Evolutionary conservation across 1,140 invertebrate species (phyloP), one percentile per base, ranked within the genome.

Genomic region (Agrypnia vestita): DNA sequence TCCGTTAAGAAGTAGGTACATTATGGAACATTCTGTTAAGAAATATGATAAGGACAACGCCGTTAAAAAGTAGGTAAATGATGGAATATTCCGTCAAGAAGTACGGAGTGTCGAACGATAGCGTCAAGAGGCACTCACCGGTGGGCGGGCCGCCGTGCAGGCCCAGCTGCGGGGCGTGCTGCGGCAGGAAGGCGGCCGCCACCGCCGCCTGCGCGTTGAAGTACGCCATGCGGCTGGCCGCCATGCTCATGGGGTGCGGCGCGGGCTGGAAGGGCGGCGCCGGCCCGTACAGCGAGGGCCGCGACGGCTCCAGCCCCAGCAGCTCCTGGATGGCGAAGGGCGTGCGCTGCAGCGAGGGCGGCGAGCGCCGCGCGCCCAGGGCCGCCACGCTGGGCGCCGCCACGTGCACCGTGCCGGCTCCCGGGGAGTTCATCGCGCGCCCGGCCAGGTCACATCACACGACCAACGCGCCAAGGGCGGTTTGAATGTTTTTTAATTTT

Each of bases 251-350:
- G 80, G 91, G 90, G 78, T 91, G 91, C 81, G 91, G 91, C 84
- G 86, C 90, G 84, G 91, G 88, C 51, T 89, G 91, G 84, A 91
- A 89, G 86, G 88, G 87, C 11, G 87, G 86, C 84, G 89, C 80
- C 13, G 88, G 56, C 84, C 89, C 80, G 88, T 91, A 85, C 85
- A 85, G 71, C n/a, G 53, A 56, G 4, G 59, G 0, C 84, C 21
- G 85, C 84, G 78, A 89, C 86, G 75, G 84, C 19, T 89, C 89
- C 49, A 97, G 88, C 0, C 96, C 96, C 84, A 97, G 90, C 83
- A 97, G 91, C 90, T 97, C 96, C 87, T 97, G 96, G 85, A 97
- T 97, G 82, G 95, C 96, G 89, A 97, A 97, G 15, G 96, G 96
- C 81, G 95, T 96, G 84, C 96, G 91, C 88, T 97, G 95, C 82